Conservation (phyloP, 1,140 invertebrate genomes). For the Chrysopa pallens region DNA sequence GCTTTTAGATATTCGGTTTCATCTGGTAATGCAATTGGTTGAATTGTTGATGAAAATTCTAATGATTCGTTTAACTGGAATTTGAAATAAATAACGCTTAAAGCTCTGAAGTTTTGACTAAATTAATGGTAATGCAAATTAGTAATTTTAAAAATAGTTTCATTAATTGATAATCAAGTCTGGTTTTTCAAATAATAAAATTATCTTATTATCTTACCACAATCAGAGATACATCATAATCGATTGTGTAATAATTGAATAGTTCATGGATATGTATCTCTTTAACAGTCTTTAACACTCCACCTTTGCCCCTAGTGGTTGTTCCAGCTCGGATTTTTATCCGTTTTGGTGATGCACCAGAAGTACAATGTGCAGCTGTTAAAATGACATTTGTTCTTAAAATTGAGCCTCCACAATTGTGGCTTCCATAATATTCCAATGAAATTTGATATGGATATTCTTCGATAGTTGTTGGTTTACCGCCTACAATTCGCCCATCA, state of each 20-base stretch:
- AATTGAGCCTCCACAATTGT: conserved; percentile 44
- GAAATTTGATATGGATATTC: conserved; percentile 41
- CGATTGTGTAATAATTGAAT: too few relatives aligned
- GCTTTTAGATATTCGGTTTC: conserved; percentile 1
- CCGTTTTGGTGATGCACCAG: conserved; percentile 13
- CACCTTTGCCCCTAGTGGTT: not conserved
- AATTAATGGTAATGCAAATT: too few relatives aligned
- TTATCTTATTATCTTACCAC: too few relatives aligned
- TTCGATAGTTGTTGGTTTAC: conserved; percentile 30
- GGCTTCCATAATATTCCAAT: conserved; percentile 24
- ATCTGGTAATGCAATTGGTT: conserved; percentile 6
- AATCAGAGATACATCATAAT: too few relatives aligned
- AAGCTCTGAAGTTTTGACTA: too few relatives aligned
- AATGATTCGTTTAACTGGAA: too few relatives aligned
- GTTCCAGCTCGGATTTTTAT: not conserved
- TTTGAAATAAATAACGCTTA: too few relatives aligned
- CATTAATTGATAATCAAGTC: too few relatives aligned
- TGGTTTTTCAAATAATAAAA: too few relatives aligned
- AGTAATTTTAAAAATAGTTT: too few relatives aligned
- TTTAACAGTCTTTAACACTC: not conserved
- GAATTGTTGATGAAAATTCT: conserved; percentile 10
- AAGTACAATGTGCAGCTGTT: conserved; percentile 45
- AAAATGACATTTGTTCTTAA: conserved; percentile 32
- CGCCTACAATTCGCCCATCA: conserved; percentile 39
- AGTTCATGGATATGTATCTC: too few relatives aligned